phyloP scores from a whole-genome alignment of 2,888 invertebrate genomes.

The Phaedon cochleariae region DNA sequence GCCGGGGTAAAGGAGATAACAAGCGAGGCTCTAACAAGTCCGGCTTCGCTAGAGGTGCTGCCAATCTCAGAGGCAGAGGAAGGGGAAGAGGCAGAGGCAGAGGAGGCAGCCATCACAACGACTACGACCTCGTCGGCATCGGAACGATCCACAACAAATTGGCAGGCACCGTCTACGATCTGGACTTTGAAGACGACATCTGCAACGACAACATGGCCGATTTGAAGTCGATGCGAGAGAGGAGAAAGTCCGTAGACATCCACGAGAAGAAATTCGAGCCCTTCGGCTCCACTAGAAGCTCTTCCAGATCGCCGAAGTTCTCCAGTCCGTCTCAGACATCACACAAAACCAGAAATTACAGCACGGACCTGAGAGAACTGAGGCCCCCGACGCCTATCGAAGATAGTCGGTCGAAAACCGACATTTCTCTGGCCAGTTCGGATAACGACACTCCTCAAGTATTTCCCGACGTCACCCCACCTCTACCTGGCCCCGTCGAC shows the following conservation, averaged over 20 bases:
- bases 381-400: slow-evolving; percentile 64
- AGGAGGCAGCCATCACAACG: slow-evolving; percentile 45
- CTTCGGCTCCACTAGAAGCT: slow-evolving; percentile 64
- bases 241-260: slow-evolving; percentile 77
- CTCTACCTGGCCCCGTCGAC: slow-evolving; percentile 87
- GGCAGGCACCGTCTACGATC: slow-evolving; percentile 87
- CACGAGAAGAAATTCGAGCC: slow-evolving; percentile 69
- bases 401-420: slow-evolving; percentile 53
- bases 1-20: slow-evolving; percentile 46
- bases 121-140: slow-evolving; percentile 64
- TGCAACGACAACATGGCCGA: slow-evolving; percentile 76
- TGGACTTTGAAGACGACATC: slow-evolving; percentile 85
- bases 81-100: slow-evolving; percentile 54
- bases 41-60: slow-evolving; percentile 55
- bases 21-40: slow-evolving; percentile 49
- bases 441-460: slow-evolving; percentile 58
- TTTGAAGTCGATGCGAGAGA: slow-evolving; percentile 80
- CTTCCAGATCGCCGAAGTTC: slow-evolving; percentile 68
- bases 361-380: slow-evolving; percentile 62
- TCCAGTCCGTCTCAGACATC: slow-evolving; percentile 63
- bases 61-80: slow-evolving; percentile 54
- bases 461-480: slow-evolving; percentile 72
- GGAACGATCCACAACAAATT: slow-evolving; percentile 83
- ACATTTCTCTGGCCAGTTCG: slow-evolving; percentile 41
- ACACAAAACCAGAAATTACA: slow-evolving; percentile 51